Base-by-base conservation (phyloP, 2,113 vertebrate species). In the Loxodonta africana region DNA sequence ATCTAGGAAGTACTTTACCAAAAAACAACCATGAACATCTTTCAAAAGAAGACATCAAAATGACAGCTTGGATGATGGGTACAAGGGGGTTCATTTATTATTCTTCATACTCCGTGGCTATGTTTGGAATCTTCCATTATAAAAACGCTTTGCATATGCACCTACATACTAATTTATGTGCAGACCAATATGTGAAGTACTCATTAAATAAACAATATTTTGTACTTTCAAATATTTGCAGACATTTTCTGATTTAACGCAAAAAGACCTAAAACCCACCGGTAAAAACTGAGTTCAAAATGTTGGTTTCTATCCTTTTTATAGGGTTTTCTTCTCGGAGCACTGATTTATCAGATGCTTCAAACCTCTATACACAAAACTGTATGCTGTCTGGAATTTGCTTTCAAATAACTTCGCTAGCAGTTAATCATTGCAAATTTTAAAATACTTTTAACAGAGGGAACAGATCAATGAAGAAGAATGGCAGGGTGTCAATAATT, bases 171-270 rank as follows among this genome's bases (percentile, higher is more conserved):
- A 41, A 20, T 63, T 88, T 57, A 63, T 15, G 2, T 87, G 44
- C n/a, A 89, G 46, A 78, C 46, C 53, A 74, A 37, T 23, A 88
- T 37, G 9, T 12, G 83, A 93, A 48, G 30, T 30, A 41, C 14
- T 84, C 37, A 62, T 15, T 85, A 53, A 90, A 86, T 41, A 53
- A 91, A 88, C 10, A 76, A 37, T 17, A 62, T 25, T 76, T 14
- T 60, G 33, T 78, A 91, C 33, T 95, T 95, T 85, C 74, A 71
- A 91, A 85, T 37, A 90, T 30, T 67, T 46, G 73, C 6, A 92
- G 63, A 53, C 6, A 74, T 83, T 46, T 76, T 78, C 87, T 46
- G 57, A 90, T 30, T 88, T 87, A 83, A 60, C 67, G 33, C 10
- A 91, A 25, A 96, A 95, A 83, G 44, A 83, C 12, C 6, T 77